Evolutionary conservation across 2,888 invertebrate species (phyloP).

Genomic region (Neoascia interrupta): DNA sequence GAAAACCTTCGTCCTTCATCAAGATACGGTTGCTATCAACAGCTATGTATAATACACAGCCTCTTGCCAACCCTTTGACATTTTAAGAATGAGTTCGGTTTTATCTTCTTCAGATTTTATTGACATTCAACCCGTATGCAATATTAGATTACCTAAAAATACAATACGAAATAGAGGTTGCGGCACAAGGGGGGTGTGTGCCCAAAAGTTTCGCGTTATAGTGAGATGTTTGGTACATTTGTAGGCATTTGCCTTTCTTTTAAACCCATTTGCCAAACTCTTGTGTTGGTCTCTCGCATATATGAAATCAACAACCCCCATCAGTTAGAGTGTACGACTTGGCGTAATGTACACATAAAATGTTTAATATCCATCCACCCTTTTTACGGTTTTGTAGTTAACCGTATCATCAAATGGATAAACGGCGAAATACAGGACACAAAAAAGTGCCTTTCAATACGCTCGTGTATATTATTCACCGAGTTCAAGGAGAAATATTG

Average conservation of each 20-base stretch:
- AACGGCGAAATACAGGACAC: slow-evolving; percentile 28
- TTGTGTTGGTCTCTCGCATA: slow-evolving; percentile 9
- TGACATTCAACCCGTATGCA: slow-evolving; percentile 64
- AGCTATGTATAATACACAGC: slow-evolving; percentile 24
- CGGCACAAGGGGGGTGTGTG: slow-evolving; percentile 1
- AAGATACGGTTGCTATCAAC: slow-evolving; percentile 42
- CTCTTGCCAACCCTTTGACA: slow-evolving; percentile 45
- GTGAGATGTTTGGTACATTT: background rate
- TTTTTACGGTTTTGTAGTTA: slow-evolving; percentile 51
- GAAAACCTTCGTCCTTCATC: slow-evolving; percentile 45
- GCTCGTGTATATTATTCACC: slow-evolving; percentile 33
- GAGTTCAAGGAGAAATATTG: no score
- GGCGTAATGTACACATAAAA: slow-evolving; percentile 37
- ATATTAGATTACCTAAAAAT: slow-evolving; percentile 52
- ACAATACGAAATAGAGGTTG: slow-evolving; percentile 5
- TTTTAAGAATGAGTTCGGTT: slow-evolving; percentile 58
- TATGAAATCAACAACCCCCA: slow-evolving; percentile 28
- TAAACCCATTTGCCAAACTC: slow-evolving; percentile 42
- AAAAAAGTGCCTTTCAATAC: slow-evolving; percentile 45
- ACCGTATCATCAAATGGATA: slow-evolving; percentile 46
- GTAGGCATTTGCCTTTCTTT: slow-evolving; percentile 16
- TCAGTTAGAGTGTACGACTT: slow-evolving; percentile 26
- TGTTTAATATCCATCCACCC: slow-evolving; percentile 43
- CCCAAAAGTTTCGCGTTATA: slow-evolving; percentile 33
- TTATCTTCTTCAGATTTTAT: slow-evolving; percentile 60